Evolutionary conservation across 2,888 invertebrate species (phyloP).

Genomic region (Cabera pusaria): DNA sequence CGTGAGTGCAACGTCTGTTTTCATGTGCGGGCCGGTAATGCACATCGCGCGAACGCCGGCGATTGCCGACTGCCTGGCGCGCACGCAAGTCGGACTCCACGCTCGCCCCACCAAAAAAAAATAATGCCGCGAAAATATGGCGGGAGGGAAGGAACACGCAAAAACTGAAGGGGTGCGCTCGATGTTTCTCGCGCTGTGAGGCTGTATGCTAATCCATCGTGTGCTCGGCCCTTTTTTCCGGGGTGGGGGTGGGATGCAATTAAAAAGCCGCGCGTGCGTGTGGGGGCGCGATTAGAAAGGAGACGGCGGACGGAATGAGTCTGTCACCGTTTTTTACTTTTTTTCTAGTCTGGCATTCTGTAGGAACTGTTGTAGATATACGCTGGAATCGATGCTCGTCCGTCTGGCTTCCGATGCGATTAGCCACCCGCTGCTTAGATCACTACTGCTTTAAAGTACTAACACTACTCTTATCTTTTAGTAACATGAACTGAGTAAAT

Average conservation of each 20-base stretch:
- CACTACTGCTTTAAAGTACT: conserved; percentile 7
- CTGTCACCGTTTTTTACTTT: conserved; percentile 77
- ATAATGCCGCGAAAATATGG: conserved; percentile 71
- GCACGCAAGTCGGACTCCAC: conserved; percentile 59
- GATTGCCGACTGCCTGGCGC: conserved; percentile 70
- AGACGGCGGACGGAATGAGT: conserved; percentile 76
- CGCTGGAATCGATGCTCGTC: conserved; percentile 53
- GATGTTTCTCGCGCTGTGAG: conserved; percentile 61
- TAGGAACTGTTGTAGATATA: conserved; percentile 41
- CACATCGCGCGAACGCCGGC: conserved; percentile 55
- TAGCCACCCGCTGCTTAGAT: conserved; percentile 20
- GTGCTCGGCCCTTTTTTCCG: conserved; percentile 69
- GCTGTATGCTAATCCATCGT: conserved; percentile 82
- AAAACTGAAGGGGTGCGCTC: conserved; percentile 77
- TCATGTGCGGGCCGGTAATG: conserved; percentile 11
- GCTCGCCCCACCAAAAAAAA: conserved; percentile 59
- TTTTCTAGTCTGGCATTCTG: conserved; percentile 75
- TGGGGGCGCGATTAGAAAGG: conserved; percentile 81
- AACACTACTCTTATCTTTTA: conserved; percentile 19
- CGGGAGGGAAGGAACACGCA: conserved; percentile 72
- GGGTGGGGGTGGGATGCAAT: conserved; percentile 77
- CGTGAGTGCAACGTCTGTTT: conserved; percentile 15
- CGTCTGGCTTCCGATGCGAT: conserved; percentile 42
- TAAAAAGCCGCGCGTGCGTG: conserved; percentile 82
- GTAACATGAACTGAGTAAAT: conserved; percentile 18